Percentiles rank a stretch among this genome's conserved stretches.
These are phyloP conservation scores for Pheosia tremula DNA, from an alignment of 2,888 invertebrate genomes.

Conservation along the genomic window DNA sequence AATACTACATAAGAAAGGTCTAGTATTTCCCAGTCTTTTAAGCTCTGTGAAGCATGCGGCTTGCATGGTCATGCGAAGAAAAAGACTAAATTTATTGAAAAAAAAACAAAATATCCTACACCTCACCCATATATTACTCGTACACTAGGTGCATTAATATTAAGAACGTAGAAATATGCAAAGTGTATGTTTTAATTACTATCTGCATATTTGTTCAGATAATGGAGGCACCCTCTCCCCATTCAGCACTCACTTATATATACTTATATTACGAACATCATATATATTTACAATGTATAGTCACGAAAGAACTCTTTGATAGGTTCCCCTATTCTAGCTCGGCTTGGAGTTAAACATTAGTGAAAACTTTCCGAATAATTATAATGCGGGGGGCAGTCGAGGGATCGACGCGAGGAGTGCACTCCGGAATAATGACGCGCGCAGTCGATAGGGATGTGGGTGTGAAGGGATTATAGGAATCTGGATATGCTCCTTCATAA, in stretches of 20 bases:
- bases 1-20: too few relatives aligned
- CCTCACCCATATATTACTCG: too few relatives aligned
- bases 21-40: too few relatives aligned
- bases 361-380: slow-evolving; percentile 78
- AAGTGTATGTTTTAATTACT: neutral
- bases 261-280: neutral
- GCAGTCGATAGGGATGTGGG: slow-evolving; percentile 24
- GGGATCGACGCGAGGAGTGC: slow-evolving; percentile 61
- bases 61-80: too few relatives aligned
- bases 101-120: too few relatives aligned
- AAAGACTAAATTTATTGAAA: too few relatives aligned
- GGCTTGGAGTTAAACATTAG: slow-evolving; percentile 59
- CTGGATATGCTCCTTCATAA: neutral
- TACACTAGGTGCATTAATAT: too few relatives aligned
- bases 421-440: slow-evolving; percentile 72
- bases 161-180: too few relatives aligned
- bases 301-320: slow-evolving; percentile 63
- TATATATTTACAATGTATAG: neutral
- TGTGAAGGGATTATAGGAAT: slow-evolving; percentile 1
- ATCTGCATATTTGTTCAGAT: neutral
- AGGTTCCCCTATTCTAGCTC: slow-evolving; percentile 42
- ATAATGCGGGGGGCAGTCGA: slow-evolving; percentile 62
- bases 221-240: neutral
- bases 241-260: slow-evolving; percentile 2
- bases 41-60: too few relatives aligned